Base-by-base conservation (phyloP, 2,113 vertebrate species). In the Tauraco erythrolophus region DNA sequence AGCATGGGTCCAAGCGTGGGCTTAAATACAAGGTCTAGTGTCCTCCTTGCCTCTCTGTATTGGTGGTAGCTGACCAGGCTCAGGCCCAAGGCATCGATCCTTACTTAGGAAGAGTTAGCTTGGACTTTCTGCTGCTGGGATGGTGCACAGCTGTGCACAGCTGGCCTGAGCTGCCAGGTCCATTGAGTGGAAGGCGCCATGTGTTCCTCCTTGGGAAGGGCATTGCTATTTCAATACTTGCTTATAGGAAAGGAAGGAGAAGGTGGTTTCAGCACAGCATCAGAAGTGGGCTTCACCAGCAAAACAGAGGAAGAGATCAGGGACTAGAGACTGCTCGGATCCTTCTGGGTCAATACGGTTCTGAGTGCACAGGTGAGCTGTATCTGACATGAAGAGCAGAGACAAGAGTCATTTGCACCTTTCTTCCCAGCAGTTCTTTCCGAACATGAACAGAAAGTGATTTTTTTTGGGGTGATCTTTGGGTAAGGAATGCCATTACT, bases 401-500 rank as follows among this genome's bases (percentile, higher is more conserved):
- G 23, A 35, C 28, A 41, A 57, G 37, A 79, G 31, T 54, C 19
- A 72, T 65, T 76, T 53, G 31, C 48, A 69, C 15, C n/a, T 69
- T 76, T 70, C 45, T 65, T 61, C 30, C 33, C 28, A 54, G 4
- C 8, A 41, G 37, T 27, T 78, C 65, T 77, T 89, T 62, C 76
- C 53, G 61, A 68, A 8, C 10, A 9, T 37, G 58, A 95, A 74
- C 4, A 69, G 24, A 82, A 24, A 56, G 19, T 50, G 41, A 53
- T 84, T 74, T 92, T 85, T 60, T 8, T 0, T 9, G 28, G 45
- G 9, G 18, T 84, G 83, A 94, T 94, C 80, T 91, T 92, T 72
- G 84, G 58, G 57, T 64, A 89, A 96, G 72, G 92, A 96, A 97
- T 92, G 84, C 74, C 74, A 94, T 95, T 87, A 92, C 83, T 95